Evolutionary conservation across 2,888 invertebrate species (phyloP).

Genomic region (Endotricha flammealis): DNA sequence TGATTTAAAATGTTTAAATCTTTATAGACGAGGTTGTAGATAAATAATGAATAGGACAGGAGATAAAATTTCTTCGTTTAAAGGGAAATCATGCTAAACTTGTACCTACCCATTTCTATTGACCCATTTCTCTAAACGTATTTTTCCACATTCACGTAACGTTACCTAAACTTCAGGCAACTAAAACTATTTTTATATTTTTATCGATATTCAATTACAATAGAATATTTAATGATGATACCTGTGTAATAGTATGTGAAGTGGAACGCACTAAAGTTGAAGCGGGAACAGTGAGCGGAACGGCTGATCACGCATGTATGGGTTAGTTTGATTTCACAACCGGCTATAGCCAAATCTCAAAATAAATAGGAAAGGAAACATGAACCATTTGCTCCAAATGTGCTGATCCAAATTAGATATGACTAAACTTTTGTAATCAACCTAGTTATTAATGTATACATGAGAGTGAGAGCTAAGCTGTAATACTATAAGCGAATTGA

Average conservation of each 20-base stretch:
- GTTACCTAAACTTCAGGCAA: too few relatives aligned
- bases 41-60: too few relatives aligned
- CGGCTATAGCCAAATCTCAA: constrained; percentile 32
- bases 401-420: constrained; percentile 11
- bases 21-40: too few relatives aligned
- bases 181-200: too few relatives aligned
- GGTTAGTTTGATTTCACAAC: constrained; percentile 37
- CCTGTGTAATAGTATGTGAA: constrained; percentile 26
- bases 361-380: constrained; percentile 37
- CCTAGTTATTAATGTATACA: neutral
- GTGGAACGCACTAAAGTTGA: constrained; percentile 30
- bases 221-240: constrained; percentile 12
- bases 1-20: too few relatives aligned
- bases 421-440: constrained; percentile 5
- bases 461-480: neutral
- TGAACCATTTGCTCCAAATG: constrained; percentile 30
- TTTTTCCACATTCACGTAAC: too few relatives aligned
- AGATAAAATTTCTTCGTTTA: too few relatives aligned
- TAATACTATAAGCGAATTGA: neutral
- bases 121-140: too few relatives aligned
- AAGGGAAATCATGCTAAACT: too few relatives aligned
- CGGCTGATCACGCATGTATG: constrained; percentile 25
- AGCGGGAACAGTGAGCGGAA: constrained; percentile 33
- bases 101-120: too few relatives aligned
- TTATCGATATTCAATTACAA: constrained; percentile 9